phyloP scores from a whole-genome alignment of 2,113 vertebrate genomes.

The Tonatia bakeri region DNA sequence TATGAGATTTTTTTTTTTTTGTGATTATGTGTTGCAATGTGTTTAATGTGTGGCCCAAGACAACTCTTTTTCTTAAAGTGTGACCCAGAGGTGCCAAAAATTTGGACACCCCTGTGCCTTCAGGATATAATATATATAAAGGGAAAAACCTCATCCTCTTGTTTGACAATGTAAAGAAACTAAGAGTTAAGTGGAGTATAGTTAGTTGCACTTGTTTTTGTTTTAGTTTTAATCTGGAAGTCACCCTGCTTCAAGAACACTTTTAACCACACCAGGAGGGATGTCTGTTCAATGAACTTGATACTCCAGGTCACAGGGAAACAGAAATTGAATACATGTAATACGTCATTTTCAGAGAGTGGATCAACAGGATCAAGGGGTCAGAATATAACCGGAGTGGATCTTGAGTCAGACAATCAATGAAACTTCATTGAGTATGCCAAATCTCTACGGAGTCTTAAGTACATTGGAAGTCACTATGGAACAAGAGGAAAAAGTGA shows the following conservation, averaged over 20 bases:
- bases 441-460: neutral
- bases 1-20: too few relatives aligned
- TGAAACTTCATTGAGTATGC: neutral
- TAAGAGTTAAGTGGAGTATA: neutral
- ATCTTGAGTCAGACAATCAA: conserved; percentile 8
- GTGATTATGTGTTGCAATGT: too few relatives aligned
- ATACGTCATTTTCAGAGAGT: neutral
- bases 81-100: too few relatives aligned
- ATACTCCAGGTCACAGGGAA: neutral
- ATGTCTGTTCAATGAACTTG: neutral
- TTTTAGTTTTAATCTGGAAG: neutral
- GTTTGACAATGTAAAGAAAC: neutral
- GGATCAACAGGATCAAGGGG: neutral
- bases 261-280: neutral
- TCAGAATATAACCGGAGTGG: neutral
- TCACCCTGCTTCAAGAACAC: neutral
- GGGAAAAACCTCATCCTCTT: neutral
- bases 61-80: too few relatives aligned
- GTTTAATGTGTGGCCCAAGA: too few relatives aligned
- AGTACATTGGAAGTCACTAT: neutral
- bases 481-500: neutral
- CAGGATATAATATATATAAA: neutral
- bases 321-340: neutral
- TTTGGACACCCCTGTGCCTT: too few relatives aligned
- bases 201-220: neutral